Conservation (phyloP, 2,797 vertebrate species). For the Cuculus canorus region DNA sequence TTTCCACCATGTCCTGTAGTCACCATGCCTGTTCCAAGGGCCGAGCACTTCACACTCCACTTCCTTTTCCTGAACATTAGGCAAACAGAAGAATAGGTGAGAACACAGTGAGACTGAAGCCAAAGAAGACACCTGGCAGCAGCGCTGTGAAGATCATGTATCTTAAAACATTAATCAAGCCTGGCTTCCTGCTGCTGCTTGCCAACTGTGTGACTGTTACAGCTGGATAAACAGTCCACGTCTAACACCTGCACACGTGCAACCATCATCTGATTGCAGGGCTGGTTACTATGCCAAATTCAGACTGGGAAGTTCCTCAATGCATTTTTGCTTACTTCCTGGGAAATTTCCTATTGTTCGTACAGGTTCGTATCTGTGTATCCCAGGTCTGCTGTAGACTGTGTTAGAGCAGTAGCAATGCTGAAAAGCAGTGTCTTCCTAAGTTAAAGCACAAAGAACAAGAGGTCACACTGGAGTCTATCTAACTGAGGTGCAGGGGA, state of each 20-base stretch:
- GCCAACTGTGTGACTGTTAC: neutral
- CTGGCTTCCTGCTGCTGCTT: slow-evolving; percentile 6
- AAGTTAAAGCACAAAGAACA: neutral
- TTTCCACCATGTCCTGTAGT: neutral
- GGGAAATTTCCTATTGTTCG: neutral
- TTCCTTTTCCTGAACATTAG: slow-evolving; percentile 39
- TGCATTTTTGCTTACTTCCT: neutral
- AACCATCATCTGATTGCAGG: neutral
- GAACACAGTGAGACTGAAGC: neutral
- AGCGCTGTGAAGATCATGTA: neutral
- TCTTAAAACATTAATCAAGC: slow-evolving; percentile 11
- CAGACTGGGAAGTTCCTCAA: neutral
- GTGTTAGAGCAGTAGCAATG: neutral
- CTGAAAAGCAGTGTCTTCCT: neutral
- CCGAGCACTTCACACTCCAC: neutral
- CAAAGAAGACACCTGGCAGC: slow-evolving; percentile 48
- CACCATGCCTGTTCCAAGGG: neutral
- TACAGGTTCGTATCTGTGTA: neutral
- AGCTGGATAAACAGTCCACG: slow-evolving; percentile 43
- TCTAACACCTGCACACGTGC: slow-evolving; percentile 7
- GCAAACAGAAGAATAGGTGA: slow-evolving; percentile 16
- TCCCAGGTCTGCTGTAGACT: neutral
- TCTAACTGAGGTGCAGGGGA: neutral
- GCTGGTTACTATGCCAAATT: neutral
- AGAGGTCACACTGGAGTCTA: neutral